A percentile compares a stretch with the other conserved stretches of the same genome.
Evolutionary conservation across 2,797 vertebrate genomes (phyloP).

Genomic region (Hylomyscus alleni): DNA sequence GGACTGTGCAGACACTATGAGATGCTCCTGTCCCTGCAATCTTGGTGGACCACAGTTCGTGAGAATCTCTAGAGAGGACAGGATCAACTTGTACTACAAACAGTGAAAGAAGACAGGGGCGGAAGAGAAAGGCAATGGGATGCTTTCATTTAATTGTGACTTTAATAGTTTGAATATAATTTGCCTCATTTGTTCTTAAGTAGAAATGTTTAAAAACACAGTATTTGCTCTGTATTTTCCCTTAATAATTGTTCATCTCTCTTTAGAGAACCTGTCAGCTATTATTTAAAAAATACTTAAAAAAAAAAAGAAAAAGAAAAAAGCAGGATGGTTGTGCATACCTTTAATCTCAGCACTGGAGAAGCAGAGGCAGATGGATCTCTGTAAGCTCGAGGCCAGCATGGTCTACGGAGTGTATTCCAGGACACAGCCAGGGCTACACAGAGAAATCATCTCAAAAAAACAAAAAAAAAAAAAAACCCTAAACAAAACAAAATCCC

Average conservation of each 20-base stretch:
- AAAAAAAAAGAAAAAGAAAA: not conserved
- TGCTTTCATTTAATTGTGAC: not conserved
- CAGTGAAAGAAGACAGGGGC: not conserved
- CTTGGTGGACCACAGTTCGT: not conserved
- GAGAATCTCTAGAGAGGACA: not conserved
- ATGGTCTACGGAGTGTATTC: not conserved
- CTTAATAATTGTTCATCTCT: not conserved
- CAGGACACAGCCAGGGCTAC: not conserved
- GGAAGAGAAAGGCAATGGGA: not conserved
- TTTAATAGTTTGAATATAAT: not conserved
- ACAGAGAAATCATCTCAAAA: not conserved
- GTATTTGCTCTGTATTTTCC: not conserved
- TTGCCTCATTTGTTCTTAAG: slow-evolving; percentile 40
- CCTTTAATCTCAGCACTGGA: not conserved
- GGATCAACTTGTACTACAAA: not conserved
- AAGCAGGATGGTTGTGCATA: not conserved
- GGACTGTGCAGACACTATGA: not conserved
- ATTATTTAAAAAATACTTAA: slow-evolving; percentile 11
- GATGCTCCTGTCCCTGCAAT: not conserved
- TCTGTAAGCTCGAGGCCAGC: not conserved
- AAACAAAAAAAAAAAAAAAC: not conserved
- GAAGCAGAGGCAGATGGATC: not conserved
- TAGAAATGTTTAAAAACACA: slow-evolving; percentile 4
- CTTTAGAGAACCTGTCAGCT: not conserved
- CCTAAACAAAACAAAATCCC: not conserved